Evolutionary conservation across 2,797 vertebrate species (phyloP), one percentile per base, ranked within the genome.

Genomic region (Iguana delicatissima): DNA sequence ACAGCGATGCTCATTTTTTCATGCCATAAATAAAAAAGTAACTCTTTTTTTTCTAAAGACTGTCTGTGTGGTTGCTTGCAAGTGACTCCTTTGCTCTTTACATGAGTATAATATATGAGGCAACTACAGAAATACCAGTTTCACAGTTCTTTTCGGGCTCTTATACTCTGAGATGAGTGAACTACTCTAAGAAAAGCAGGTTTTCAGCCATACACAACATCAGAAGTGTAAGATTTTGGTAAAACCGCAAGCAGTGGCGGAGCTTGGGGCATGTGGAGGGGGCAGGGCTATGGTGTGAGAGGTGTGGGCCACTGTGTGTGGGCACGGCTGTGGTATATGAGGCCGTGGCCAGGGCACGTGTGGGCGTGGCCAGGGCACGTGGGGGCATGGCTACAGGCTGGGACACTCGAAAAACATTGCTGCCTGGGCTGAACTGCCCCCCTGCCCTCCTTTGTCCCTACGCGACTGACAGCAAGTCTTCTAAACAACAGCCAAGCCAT

Each of bases 401-500:
- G 42, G 42, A 46, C 42, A 46, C 42, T 4, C 42, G 4, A 46
- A 46, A 46, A 46, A 46, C 42, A 46, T 3, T 46, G 42, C 42
- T 4, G 0, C 42, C 2, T 46, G 42, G 42, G 42, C 2, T 4
- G 4, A 46, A 46, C 42, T 4, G 42, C 42, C 42, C 42, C 42
- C 42, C 42, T 4, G 42, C 42, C 42, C 42, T 3, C 2, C 42
- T 42, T 3, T 42, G 42, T 46, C 42, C 42, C 42, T 46, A 46
- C 42, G 4, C 42, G 42, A 46, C 42, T 46, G 42, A 46, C 42
- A 38, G 83, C 0, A 0, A 87, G 89, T 77, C 1, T 55, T 83
- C 32, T 26, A 16, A 80, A 92, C 64, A 89, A 80, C 86, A 89
- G 59, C 13, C 73, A 20, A 83, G 20, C 16, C 10, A 29, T 50